Conservation (phyloP, 1,140 invertebrate genomes). For the Ostrea edulis region DNA sequence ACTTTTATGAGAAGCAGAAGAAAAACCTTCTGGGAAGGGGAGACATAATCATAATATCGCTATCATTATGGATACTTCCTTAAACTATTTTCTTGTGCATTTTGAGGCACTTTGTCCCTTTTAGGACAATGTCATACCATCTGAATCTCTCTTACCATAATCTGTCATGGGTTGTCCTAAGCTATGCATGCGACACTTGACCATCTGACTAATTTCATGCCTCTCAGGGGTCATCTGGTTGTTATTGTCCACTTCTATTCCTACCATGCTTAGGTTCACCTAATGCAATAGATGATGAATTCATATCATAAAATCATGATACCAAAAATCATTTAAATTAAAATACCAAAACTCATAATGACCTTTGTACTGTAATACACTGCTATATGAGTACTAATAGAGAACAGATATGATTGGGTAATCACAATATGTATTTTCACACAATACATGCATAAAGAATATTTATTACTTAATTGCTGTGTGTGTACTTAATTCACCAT, state of each 20-base stretch:
- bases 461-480: neutral
- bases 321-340: too few relatives aligned
- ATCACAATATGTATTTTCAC: neutral
- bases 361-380: neutral
- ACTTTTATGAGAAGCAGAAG: too few relatives aligned
- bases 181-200: slow-evolving; percentile 95
- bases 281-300: slow-evolving; percentile 42
- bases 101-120: too few relatives aligned
- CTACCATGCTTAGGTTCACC: slow-evolving; percentile 71
- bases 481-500: too few relatives aligned
- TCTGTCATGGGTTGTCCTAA: slow-evolving; percentile 92
- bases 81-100: too few relatives aligned
- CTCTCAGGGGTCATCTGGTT: slow-evolving; percentile 94
- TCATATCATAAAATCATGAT: too few relatives aligned
- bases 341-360: too few relatives aligned
- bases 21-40: too few relatives aligned
- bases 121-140: too few relatives aligned
- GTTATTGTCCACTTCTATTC: slow-evolving; percentile 85
- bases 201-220: slow-evolving; percentile 96
- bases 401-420: neutral
- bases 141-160: slow-evolving; percentile 81
- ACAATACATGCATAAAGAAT: neutral
- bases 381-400: neutral
- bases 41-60: too few relatives aligned
- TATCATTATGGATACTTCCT: too few relatives aligned